Evolutionary conservation across 2,888 invertebrate genomes (phyloP), one percentile per base, ranked within the genome.

Genomic region (Fissipunctia ypsillon): DNA sequence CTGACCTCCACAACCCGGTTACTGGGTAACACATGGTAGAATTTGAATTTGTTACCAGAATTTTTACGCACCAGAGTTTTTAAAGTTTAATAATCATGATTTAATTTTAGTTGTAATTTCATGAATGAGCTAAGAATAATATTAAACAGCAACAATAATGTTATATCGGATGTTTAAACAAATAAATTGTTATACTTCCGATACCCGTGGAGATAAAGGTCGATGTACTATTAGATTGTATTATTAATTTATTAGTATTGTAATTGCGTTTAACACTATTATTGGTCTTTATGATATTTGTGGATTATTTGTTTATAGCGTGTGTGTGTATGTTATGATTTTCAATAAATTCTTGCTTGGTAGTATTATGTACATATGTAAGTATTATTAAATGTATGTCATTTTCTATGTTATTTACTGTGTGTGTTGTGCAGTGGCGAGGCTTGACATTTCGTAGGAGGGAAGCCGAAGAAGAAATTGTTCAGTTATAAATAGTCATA

Each of bases 141-240:
- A 64, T 41, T n/a, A n/a, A n/a, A n/a, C n/a, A n/a, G n/a, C 6
- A 25, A 19, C 16, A 48, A 31, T n/a, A 38, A 43, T 45, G 45
- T 38, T 38, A 16, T n/a, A 22, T 73, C 28, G 64, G 80, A 69
- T 81, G 84, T 83, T 80, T 80, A 54, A 48, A 28, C 1, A 5
- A 59, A 38, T 65, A 73, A 60, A 73, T 83, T 83, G 84, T 80
- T 22, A 61, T 43, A 66, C 22, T 66, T 80, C 80, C 75, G 66
- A 60, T 52, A 38, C 64, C 3, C 50, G 63, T 83, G 69, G 43
- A 60, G 38, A 61, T 57, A 67, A 3, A 68, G 66, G 50, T 73
- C 84, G 70, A 60, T 57, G 66, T 54, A 35, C 69, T 65, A 61
- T 35, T 60, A 67, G 6, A 56, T 63, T 69, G 59, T 59, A 16